Evolutionary conservation across 2,888 invertebrate genomes (phyloP), one percentile per base, ranked within the genome.

Genomic region (Pseudococcus longispinus): DNA sequence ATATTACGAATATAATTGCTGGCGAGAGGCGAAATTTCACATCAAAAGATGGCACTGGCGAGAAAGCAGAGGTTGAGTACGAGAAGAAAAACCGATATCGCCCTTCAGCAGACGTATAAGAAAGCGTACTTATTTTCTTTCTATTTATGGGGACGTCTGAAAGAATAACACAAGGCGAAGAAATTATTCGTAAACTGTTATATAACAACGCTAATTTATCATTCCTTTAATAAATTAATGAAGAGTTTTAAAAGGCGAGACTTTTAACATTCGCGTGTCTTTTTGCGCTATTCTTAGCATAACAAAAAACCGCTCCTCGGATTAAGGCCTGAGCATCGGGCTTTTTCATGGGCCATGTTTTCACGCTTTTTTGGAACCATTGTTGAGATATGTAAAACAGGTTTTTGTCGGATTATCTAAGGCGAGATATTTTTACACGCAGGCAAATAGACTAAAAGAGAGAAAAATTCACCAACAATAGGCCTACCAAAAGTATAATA

Each of bases 181-280:
- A 86, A 77, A 85, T 85, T 86, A 77, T 86, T 86, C 86, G 74
- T 80, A 46, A 77, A 77, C 26, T 77, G 26, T 80, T 80, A 77
- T 86, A 86, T 86, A 86, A 77, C 74, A 77, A 77, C 70, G 80
- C 86, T 86, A 86, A 86, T 86, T 86, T 86, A 86, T 86, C 86
- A 86, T 86, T 86, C 86, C 77, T 86, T 86, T 86, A 86, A 86
- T 86, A 86, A 86, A 86, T 86, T 86, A 86, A 86, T 86, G 86
- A 86, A 86, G 86, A 86, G 86, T 86, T 86, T 80, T 86, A 86
- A 60, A 86, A 85, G 42, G 77, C 77, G 86, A 80, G 29, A 80
- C 80, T 80, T 42, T 29, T 80, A 80, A 77, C 80, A 51, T 77
- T 86, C 80, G 37, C 51, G 60, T 44, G 74, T 80, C 86, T 86